Conservation (phyloP, 2,113 vertebrate species). For the Heterotis niloticus region DNA sequence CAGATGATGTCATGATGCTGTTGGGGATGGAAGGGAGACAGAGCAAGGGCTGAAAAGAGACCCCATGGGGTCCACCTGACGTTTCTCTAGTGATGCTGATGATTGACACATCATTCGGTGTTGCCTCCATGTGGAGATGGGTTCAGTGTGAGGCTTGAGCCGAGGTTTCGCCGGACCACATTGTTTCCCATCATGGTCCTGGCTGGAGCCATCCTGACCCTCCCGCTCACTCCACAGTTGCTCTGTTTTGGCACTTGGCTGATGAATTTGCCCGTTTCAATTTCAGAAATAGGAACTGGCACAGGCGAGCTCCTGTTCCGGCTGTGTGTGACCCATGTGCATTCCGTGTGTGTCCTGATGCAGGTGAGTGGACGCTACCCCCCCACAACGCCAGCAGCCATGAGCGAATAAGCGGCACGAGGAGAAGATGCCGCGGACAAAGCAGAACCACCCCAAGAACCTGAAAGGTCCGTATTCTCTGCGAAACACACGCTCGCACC, state of each 20-base stretch:
- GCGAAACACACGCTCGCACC: background rate
- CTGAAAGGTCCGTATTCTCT: conserved; percentile 77
- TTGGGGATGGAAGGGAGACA: no score
- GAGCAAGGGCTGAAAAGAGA: no score
- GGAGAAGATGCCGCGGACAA: conserved; percentile 92
- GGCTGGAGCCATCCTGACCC: conserved; percentile 32
- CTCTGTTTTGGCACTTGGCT: background rate
- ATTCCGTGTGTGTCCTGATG: conserved; percentile 17
- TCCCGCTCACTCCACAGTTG: conserved; percentile 1
- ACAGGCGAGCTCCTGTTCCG: conserved; percentile 10
- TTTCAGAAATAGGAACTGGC: background rate
- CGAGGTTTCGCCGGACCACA: background rate
- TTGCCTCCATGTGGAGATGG: conserved; percentile 16
- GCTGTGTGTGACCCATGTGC: conserved; percentile 19
- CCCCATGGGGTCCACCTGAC: no score
- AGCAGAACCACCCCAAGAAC: conserved; percentile 96
- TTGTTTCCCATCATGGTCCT: background rate
- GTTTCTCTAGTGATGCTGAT: no score
- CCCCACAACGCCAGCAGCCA: conserved; percentile 39
- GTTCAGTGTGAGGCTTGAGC: conserved; percentile 25
- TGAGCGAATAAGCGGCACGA: conserved; percentile 59
- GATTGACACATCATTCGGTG: no score
- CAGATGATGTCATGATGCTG: no score
- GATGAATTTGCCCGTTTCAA: background rate
- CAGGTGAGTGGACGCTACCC: conserved; percentile 30